Base-by-base conservation (phyloP, 2,113 vertebrate genomes). In the Podarcis muralis region DNA sequence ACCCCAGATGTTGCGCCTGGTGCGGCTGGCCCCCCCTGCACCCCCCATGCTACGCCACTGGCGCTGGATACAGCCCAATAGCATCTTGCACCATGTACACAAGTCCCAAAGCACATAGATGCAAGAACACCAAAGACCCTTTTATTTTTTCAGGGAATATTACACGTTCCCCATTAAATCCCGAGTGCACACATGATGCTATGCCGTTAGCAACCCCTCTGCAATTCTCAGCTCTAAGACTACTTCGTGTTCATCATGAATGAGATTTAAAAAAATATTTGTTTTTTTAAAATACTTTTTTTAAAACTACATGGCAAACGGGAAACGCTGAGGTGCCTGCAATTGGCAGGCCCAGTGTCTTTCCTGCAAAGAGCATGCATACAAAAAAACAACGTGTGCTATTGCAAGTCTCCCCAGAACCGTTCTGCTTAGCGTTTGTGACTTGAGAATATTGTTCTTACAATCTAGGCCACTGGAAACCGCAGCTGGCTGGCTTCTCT, bases 381-480 rank as follows among this genome's bases (percentile, higher is more conserved):
- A 40, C 87, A 77, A 53, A 53, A 48, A 88, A 18, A n/a, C n/a
- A 86, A 86, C 75, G n/a, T 23, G 78, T 80, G 84, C 81, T 79
- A 91, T 91, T 92, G 89, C 82, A 81, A 35, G 78, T 69, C 65
- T 86, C 65, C 16, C 78, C 40, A 59, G 20, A 92, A 66, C 30
- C 35, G 53, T 59, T 93, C 84, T 86, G 84, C 69, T 84, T 89
- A 90, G 87, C 94, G 91, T 62, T 82, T 68, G 43, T 69, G 35
- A 88, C 59, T 57, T 87, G 91, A 89, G 86, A 89, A 88, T 5
- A 68, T 57, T 68, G 86, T 91, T 84, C 84, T 89, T 93, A 82
- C 78, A n/a, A 32, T 8, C 57, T 25, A 83, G 83, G 87, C 57
- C 75, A 2, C 87, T 83, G 27, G 81, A 92, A 94, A 88, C 59